Base-by-base conservation (phyloP, 2,888 invertebrate species). In the Brassicogethes aeneus region DNA sequence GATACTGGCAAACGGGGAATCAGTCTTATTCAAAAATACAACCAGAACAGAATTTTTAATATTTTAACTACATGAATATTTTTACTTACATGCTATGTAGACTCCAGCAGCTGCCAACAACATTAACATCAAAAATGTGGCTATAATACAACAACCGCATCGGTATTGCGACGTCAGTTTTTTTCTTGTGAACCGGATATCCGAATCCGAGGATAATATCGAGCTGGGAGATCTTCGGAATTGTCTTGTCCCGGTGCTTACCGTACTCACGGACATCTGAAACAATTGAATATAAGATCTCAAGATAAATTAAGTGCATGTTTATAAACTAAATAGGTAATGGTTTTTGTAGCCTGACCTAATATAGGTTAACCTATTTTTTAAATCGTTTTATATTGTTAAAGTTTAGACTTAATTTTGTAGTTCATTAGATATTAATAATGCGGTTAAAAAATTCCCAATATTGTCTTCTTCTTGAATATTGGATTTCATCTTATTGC, bases 141-240 rank as follows among this genome's bases (percentile, higher is more conserved):
- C 86, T 44, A 90, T 76, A 42, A 91, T 83, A 56, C 85, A 90
- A 68, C 91, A 90, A 57, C 90, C 90, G 56, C 89, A 88, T 60
- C 85, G 81, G 65, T 88, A 86, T 52, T 88, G 85, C 40, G 87
- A 82, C 50, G 86, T 85, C 52, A 89, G 73, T 69, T 89, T 90
- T 57, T 85, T 79, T 39, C 87, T 76, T 12, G 90, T 90, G 69
- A 91, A 91, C 52, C 89, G 76, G 64, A 91, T 90, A 68, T 91
- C 89, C 56, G 89, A 90, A 73, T 88, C 87, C 51, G 87, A 85
- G 1, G 89, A 87, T 56, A 87, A 69, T 43, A 88, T 86, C 23
- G 88, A 88, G 66, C 86, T 86, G 30, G 88, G 82, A 1, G 76
- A 75, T 51, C 75, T 63, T 51, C 74, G 69, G 55, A 72, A 72